Base-by-base conservation (phyloP, 2,797 vertebrate genomes). In the Lophura swinhoii region DNA sequence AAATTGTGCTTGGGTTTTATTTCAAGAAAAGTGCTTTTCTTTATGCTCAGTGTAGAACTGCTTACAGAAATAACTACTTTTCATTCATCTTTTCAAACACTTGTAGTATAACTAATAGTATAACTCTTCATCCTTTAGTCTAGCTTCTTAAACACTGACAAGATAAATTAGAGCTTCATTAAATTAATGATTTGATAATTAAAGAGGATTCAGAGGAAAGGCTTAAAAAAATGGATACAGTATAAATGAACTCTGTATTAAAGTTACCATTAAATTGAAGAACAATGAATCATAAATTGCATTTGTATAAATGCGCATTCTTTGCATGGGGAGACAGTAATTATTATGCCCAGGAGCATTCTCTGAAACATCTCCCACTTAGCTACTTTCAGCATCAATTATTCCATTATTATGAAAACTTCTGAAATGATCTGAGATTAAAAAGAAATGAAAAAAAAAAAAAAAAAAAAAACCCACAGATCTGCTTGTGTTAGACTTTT, bases 201-300 rank as follows among this genome's bases (percentile, higher is more conserved):
- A 33, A 76, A 93, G 22, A 81, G 18, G 11, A 86, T 78, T 91
- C 58, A 33, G 26, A 70, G 46, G 53, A 78, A 82, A 46, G 16
- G 11, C 48, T 79, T 81, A 73, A 56, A 91, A 67, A 46, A 90
- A 60, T 63, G 35, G 29, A 16, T 84, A 66, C 86, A 72, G 37
- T 49, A 26, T 58, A 93, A 92, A 90, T 88, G 83, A 90, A 69
- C 26, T 81, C 37, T 86, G 31, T 49, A 21, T 93, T 90, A 91
- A 87, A 53, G 3, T 76, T 92, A 29, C 3, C 26, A 62, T 93
- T 86, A 72, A 80, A 46, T 14, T 1, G n/a, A 71, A 78, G 75
- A 89, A 69, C 48, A 85, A 68, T 83, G 64, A 90, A 87, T 74
- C 62, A 56, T 78, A 66, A 96, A 91, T 90, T 66, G 43, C 46